These are phyloP conservation scores for Agrypnia vestita DNA, from an alignment of 1,140 invertebrate genomes.

Conservation along the genomic window DNA sequence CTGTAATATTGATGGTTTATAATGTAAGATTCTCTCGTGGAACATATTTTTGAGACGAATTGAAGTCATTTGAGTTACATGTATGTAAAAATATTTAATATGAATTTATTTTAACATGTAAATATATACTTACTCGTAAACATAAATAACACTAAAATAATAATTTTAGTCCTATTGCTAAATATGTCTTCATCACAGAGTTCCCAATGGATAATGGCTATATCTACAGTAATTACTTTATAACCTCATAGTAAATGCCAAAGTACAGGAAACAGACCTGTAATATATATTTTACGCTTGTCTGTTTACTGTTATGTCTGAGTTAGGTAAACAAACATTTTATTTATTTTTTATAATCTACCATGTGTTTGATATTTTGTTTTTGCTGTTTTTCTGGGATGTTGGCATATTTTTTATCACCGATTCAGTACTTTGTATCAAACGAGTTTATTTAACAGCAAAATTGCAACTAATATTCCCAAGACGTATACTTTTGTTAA, in stretches of 20 bases:
- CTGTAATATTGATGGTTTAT: slow-evolving; percentile 41
- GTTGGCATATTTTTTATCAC: background rate
- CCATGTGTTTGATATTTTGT: slow-evolving; percentile 23
- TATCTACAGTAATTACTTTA: slow-evolving; percentile 34
- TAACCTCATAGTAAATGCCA: slow-evolving; percentile 53
- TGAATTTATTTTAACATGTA: slow-evolving; percentile 43
- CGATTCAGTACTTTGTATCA: background rate
- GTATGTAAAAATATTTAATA: slow-evolving; percentile 48
- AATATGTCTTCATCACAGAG: slow-evolving; percentile 38
- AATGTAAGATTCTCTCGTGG: slow-evolving; percentile 16
- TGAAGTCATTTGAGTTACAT: slow-evolving; percentile 35
- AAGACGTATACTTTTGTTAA: slow-evolving; percentile 15
- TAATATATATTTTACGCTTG: slow-evolving; percentile 37
- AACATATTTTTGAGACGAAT: slow-evolving; percentile 30
- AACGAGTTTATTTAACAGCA: slow-evolving; percentile 8
- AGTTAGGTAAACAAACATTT: slow-evolving; percentile 12
- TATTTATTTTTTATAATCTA: slow-evolving; percentile 16
- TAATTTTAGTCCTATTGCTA: slow-evolving; percentile 39
- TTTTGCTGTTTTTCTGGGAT: slow-evolving; percentile 23
- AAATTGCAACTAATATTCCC: slow-evolving; percentile 21
- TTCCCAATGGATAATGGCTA: slow-evolving; percentile 23
- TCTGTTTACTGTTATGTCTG: slow-evolving; percentile 41
- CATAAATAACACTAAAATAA: slow-evolving; percentile 33
- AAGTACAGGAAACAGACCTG: slow-evolving; percentile 41
- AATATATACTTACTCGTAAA: slow-evolving; percentile 44